These are phyloP conservation scores for Artemia sp. DNA, from an alignment of 2,888 invertebrate species.

Conservation along the genomic window DNA sequence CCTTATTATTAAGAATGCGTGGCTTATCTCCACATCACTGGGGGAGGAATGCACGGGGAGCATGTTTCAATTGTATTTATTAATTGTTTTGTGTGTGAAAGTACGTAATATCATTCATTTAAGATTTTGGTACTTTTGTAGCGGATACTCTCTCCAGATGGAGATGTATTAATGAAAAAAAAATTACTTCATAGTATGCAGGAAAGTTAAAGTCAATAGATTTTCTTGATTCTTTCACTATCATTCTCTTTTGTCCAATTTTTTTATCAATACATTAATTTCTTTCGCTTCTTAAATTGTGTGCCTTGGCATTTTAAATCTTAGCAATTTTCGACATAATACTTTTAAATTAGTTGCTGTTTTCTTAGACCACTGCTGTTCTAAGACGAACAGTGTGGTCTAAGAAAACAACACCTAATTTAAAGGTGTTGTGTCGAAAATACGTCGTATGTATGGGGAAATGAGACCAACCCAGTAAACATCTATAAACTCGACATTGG, in stretches of 20 bases:
- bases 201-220: conserved; percentile 17
- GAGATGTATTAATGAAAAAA: background rate
- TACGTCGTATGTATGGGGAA: too few relatives aligned
- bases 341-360: too few relatives aligned
- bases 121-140: conserved; percentile 2
- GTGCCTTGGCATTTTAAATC: too few relatives aligned
- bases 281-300: too few relatives aligned
- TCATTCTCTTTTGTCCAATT: conserved; percentile 20
- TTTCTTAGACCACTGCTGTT: too few relatives aligned
- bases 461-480: too few relatives aligned
- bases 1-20: conserved; percentile 19
- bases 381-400: too few relatives aligned
- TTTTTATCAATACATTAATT: too few relatives aligned
- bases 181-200: background rate
- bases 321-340: too few relatives aligned
- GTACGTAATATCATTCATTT: background rate
- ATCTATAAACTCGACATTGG: too few relatives aligned
- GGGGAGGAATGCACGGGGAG: conserved; percentile 13
- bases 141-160: background rate
- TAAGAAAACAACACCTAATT: too few relatives aligned
- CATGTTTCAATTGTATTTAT: background rate
- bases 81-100: conserved; percentile 7
- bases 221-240: conserved; percentile 14
- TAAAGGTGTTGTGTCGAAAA: too few relatives aligned
- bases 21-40: background rate